Evolutionary conservation across 2,797 vertebrate species (phyloP).

Genomic region (Channa striata): DNA sequence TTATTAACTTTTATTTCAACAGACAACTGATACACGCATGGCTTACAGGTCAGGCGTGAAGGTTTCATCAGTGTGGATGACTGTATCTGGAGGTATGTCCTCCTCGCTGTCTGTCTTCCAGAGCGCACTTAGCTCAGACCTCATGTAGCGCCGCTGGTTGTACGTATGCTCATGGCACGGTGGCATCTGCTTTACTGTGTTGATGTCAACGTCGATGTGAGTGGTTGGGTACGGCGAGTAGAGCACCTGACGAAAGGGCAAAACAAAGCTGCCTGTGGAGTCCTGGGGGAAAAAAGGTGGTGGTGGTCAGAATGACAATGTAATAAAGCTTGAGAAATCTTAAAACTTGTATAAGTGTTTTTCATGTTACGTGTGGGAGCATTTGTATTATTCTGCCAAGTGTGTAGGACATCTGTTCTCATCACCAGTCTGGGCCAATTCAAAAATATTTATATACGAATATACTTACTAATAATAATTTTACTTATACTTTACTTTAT

Average conservation of each 20-base stretch:
- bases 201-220: conserved; percentile 97
- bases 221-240: conserved; percentile 96
- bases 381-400: background rate
- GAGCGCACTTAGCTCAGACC: conserved; percentile 90
- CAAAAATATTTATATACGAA: too few relatives aligned
- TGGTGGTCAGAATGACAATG: background rate
- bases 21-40: conserved; percentile 12
- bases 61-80: conserved; percentile 92
- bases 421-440: background rate
- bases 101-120: conserved; percentile 95
- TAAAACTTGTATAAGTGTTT: background rate
- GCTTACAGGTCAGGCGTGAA: conserved; percentile 97
- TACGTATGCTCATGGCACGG: conserved; percentile 97
- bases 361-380: background rate
- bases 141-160: conserved; percentile 95
- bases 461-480: too few relatives aligned
- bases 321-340: background rate
- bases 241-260: conserved; percentile 97
- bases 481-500: too few relatives aligned
- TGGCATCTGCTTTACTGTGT: conserved; percentile 98
- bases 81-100: conserved; percentile 90
- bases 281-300: conserved; percentile 80
- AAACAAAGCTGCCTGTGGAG: conserved; percentile 94
- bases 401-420: background rate
- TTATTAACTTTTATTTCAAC: background rate